Evolutionary conservation across 1,140 invertebrate genomes (phyloP).

Genomic region (Musca domestica): DNA sequence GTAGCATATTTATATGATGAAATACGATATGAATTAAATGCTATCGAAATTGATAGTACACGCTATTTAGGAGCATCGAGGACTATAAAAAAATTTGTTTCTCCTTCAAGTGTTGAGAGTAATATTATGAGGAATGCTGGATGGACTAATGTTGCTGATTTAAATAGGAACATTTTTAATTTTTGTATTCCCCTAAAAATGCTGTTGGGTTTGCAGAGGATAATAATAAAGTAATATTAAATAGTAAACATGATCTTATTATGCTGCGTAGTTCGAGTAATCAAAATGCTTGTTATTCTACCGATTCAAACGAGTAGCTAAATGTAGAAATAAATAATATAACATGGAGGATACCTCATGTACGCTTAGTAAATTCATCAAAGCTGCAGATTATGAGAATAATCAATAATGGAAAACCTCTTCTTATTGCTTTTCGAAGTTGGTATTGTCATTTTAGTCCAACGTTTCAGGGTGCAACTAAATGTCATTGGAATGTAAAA

Average conservation of each 20-base stretch:
- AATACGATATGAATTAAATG: constrained; percentile 54
- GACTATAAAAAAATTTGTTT: constrained; percentile 48
- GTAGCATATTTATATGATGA: constrained; percentile 53
- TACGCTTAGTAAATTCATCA: too few relatives aligned
- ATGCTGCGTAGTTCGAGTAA: constrained; percentile 46
- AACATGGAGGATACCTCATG: too few relatives aligned
- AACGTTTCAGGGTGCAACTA: background rate
- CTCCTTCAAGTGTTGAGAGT: background rate
- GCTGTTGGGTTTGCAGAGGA: constrained; percentile 55
- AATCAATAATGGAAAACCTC: too few relatives aligned
- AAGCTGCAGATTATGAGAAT: too few relatives aligned
- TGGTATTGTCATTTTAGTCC: constrained; percentile 15
- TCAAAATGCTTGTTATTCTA: constrained; percentile 27
- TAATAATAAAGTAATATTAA: constrained; percentile 53
- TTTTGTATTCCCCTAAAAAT: constrained; percentile 49
- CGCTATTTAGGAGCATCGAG: constrained; percentile 53
- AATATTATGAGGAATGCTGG: too few relatives aligned
- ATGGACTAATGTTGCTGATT: background rate
- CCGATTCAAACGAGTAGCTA: constrained; percentile 19
- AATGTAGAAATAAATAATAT: too few relatives aligned
- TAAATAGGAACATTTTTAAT: constrained; percentile 40
- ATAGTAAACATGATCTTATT: too few relatives aligned
- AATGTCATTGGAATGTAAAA: too few relatives aligned
- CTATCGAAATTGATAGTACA: constrained; percentile 52
- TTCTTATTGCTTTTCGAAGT: constrained; percentile 25